phyloP scores from a whole-genome alignment of 2,113 vertebrate genomes.

The Rallus limicola region DNA sequence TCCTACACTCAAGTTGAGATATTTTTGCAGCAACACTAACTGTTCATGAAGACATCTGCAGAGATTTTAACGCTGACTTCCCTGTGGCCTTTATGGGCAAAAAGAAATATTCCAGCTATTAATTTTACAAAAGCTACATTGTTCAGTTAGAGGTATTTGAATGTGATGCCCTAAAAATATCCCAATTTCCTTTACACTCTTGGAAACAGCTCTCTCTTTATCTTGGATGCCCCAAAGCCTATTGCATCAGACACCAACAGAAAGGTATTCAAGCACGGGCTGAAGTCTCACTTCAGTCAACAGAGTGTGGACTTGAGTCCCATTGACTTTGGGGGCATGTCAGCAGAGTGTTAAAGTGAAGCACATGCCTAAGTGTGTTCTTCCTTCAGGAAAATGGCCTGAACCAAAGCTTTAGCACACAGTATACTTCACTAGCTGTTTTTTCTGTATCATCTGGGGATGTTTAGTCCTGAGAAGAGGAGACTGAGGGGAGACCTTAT shows the following conservation, averaged over 20 bases:
- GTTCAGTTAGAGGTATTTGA: conserved; percentile 20
- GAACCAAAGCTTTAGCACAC: background rate
- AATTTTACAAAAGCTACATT: background rate
- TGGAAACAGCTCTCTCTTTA: conserved; percentile 34
- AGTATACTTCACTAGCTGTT: background rate
- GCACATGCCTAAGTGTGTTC: conserved; percentile 17
- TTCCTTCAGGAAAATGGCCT: background rate
- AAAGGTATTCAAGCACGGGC: conserved; percentile 38
- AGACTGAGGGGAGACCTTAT: too few species aligned
- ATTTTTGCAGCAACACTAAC: background rate
- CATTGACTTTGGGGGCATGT: conserved; percentile 35
- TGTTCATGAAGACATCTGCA: background rate
- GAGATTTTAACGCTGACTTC: background rate
- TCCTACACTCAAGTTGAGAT: background rate
- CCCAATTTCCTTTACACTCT: background rate
- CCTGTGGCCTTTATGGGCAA: background rate
- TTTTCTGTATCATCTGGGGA: background rate
- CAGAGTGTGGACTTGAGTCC: background rate
- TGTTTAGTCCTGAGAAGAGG: too few species aligned
- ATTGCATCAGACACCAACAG: conserved; percentile 56
- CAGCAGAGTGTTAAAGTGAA: background rate
- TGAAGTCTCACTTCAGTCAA: conserved; percentile 44
- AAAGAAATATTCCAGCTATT: conserved; percentile 15
- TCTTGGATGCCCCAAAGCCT: conserved; percentile 26
- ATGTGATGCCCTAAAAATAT: conserved; percentile 3